A percentile compares a stretch with the other conserved stretches of the same genome.
Conservation (phyloP, 23 tunicate species). For the Phallusia fumigata region DNA sequence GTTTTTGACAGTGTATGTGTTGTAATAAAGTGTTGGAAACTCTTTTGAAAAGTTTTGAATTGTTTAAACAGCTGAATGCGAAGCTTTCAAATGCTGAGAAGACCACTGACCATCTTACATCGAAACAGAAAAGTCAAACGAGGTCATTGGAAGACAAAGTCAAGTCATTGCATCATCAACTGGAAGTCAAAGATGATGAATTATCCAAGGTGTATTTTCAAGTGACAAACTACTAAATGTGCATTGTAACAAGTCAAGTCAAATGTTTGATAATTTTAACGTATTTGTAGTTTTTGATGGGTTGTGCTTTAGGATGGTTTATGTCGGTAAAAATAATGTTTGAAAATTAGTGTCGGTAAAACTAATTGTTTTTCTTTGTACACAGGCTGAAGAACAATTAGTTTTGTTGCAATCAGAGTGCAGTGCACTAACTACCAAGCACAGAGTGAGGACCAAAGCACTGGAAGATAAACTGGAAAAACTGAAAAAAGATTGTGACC, state of each 20-base stretch:
- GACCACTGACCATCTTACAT: neutral
- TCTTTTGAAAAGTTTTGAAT: no score
- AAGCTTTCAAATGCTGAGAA: neutral
- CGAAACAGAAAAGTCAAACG: constrained; percentile 33
- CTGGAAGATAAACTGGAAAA: constrained; percentile 29
- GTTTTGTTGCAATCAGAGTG: neutral
- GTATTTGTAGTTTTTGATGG: no score
- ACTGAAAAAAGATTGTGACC: constrained; percentile 15
- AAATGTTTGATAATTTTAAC: no score
- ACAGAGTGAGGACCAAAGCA: constrained; percentile 7
- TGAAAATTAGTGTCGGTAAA: no score
- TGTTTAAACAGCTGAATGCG: neutral
- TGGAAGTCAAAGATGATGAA: constrained; percentile 21
- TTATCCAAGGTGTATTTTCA: constrained; percentile 21
- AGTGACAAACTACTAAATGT: no score
- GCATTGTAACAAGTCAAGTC: no score
- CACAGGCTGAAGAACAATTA: neutral
- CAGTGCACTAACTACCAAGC: neutral
- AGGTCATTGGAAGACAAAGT: constrained; percentile 38
- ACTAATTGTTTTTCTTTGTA: no score
- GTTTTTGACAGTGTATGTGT: no score
- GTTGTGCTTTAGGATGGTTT: no score
- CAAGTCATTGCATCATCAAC: constrained; percentile 15
- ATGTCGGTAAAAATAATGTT: no score
- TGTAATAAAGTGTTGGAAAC: no score